These are phyloP conservation scores for Cryptocephalus primarius DNA, from an alignment of 2,888 invertebrate species.

Conservation along the genomic window DNA sequence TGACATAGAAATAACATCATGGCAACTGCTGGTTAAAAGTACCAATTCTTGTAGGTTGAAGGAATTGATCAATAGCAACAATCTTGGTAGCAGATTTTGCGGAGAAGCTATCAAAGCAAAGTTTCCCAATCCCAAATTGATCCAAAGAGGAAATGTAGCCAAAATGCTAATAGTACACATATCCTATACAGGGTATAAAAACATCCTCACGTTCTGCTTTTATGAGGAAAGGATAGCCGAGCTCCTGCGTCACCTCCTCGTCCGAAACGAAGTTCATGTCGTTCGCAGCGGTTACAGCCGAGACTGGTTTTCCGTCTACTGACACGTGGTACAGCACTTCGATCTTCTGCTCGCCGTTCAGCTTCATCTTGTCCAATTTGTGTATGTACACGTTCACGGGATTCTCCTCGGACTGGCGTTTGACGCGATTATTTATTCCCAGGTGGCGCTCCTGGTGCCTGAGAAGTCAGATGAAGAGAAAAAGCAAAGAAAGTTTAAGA, in stretches of 20 bases:
- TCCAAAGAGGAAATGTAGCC: too few relatives aligned
- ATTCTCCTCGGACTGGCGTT: conserved; percentile 26
- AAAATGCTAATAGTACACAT: too few relatives aligned
- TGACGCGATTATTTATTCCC: conserved; percentile 44
- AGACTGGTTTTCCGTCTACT: conserved; percentile 67
- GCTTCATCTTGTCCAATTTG: conserved; percentile 47
- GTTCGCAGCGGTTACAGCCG: conserved; percentile 68
- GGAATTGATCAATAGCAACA: too few relatives aligned
- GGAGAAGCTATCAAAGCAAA: too few relatives aligned
- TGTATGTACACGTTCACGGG: conserved; percentile 58
- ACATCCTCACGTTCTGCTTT: conserved; percentile 70
- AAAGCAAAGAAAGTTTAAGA: not conserved
- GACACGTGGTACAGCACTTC: conserved; percentile 72
- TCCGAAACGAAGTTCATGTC: conserved; percentile 75
- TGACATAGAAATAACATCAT: too few relatives aligned
- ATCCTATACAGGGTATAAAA: too few relatives aligned
- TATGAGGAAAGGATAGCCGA: conserved; percentile 66
- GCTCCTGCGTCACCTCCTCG: conserved; percentile 60
- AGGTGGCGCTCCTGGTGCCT: conserved; percentile 75
- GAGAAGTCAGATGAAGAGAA: conserved; percentile 14
- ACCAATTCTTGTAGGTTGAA: too few relatives aligned
- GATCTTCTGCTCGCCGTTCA: conserved; percentile 35
- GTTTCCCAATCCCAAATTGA: too few relatives aligned
- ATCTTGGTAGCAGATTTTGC: too few relatives aligned
- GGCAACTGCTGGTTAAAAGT: too few relatives aligned